Conservation (phyloP, 23 tunicate genomes). For the Ciona savignyi region DNA sequence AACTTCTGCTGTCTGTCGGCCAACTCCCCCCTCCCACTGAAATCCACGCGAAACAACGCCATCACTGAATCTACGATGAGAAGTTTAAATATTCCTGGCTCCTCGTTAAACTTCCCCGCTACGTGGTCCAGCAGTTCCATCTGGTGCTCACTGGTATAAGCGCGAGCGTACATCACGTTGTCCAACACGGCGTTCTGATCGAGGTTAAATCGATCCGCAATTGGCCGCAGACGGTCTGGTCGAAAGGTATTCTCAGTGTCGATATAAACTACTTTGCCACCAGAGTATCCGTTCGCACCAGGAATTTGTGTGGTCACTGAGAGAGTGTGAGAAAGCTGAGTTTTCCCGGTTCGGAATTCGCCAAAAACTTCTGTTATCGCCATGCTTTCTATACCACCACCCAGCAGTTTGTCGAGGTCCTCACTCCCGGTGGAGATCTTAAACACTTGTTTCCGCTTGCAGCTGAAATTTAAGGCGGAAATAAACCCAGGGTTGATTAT, state of each 20-base stretch:
- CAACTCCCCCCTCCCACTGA: constrained; percentile 90
- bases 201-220: constrained; percentile 86
- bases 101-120: constrained; percentile 91
- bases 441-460: constrained; percentile 77
- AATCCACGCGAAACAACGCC: constrained; percentile 97
- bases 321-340: constrained; percentile 93
- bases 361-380: constrained; percentile 97
- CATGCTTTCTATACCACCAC: constrained; percentile 93
- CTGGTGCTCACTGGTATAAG: constrained; percentile 96
- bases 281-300: constrained; percentile 90
- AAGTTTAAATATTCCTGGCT: too few relatives aligned
- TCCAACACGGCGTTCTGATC: constrained; percentile 91
- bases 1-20: constrained; percentile 95
- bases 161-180: constrained; percentile 94
- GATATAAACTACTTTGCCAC: constrained; percentile 94
- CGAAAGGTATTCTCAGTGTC: constrained; percentile 98
- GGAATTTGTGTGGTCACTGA: constrained; percentile 97
- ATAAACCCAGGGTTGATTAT: constrained; percentile 95
- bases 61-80: constrained; percentile 91
- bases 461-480: constrained; percentile 93
- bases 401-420: constrained; percentile 81
- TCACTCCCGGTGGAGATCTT: constrained; percentile 87
- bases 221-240: constrained; percentile 89
- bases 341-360: constrained; percentile 96
- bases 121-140: constrained; percentile 92